phyloP scores from a whole-genome alignment of 2,113 vertebrate genomes.

The Oxyura jamaicensis region DNA sequence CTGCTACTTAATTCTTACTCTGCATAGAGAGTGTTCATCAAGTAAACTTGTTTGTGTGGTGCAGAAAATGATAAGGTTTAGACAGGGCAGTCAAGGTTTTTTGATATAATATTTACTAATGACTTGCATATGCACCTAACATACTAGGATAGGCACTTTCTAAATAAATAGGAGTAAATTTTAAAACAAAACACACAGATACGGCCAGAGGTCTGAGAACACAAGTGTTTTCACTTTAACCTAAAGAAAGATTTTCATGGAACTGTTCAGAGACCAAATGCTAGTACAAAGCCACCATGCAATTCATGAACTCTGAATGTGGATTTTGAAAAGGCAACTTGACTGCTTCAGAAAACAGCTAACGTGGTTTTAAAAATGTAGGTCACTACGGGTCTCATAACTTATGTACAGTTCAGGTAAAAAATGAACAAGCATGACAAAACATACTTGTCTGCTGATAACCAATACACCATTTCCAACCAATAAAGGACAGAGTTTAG shows the following conservation, averaged over 20 bases:
- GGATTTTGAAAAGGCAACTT: background rate
- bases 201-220: background rate
- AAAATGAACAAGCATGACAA: background rate
- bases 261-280: background rate
- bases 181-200: background rate
- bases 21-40: constrained; percentile 13
- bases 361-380: background rate
- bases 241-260: background rate
- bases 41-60: background rate
- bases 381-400: background rate
- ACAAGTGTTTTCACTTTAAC: background rate
- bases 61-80: background rate
- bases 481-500: background rate
- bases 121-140: constrained; percentile 26
- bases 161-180: constrained; percentile 27
- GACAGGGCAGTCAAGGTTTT: constrained; percentile 33
- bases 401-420: background rate
- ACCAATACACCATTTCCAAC: background rate
- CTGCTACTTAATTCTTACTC: constrained; percentile 43
- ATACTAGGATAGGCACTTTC: constrained; percentile 55
- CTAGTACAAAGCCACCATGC: background rate
- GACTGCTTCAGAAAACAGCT: background rate
- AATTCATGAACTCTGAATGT: background rate
- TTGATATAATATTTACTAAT: background rate
- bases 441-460: background rate